These are phyloP conservation scores for Pangasius macronema DNA, from an alignment of 2,797 vertebrate species.

Conservation along the genomic window DNA sequence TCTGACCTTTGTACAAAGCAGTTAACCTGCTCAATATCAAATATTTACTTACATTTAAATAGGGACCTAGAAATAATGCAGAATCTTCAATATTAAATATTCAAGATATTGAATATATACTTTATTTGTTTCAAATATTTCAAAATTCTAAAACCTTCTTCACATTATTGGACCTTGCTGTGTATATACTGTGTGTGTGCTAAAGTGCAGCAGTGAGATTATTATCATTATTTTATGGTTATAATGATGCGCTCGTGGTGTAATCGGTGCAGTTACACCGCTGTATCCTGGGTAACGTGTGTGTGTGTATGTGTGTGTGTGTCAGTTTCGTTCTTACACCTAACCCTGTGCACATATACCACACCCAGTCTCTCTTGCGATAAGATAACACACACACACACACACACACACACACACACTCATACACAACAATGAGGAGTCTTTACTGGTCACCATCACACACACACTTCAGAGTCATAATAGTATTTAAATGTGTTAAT, in stretches of 20 bases:
- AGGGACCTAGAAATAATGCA: too few species aligned
- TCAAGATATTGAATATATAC: too few species aligned
- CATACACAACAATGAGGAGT: background rate
- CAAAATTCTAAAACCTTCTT: too few species aligned
- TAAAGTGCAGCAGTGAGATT: slow-evolving; percentile 18
- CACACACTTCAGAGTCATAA: background rate
- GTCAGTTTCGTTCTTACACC: slow-evolving; percentile 34
- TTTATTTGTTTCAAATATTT: background rate
- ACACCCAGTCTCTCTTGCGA: slow-evolving; percentile 15
- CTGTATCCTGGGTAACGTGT: slow-evolving; percentile 7
- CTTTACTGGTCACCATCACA: background rate
- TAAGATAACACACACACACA: slow-evolving; percentile 1
- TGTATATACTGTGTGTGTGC: background rate
- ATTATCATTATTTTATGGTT: slow-evolving; percentile 1
- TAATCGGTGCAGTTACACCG: background rate
- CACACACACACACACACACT: background rate
- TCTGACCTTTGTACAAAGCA: too few species aligned
- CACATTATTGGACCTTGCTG: background rate
- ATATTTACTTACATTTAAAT: background rate
- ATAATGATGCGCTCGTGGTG: slow-evolving; percentile 14
- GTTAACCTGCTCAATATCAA: background rate
- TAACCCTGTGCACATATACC: slow-evolving; percentile 26
- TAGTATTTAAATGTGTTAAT: background rate
- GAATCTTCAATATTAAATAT: too few species aligned
- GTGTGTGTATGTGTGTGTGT: slow-evolving; percentile 20